phyloP scores from a whole-genome alignment of 2,113 vertebrate species.

The Charina bottae region DNA sequence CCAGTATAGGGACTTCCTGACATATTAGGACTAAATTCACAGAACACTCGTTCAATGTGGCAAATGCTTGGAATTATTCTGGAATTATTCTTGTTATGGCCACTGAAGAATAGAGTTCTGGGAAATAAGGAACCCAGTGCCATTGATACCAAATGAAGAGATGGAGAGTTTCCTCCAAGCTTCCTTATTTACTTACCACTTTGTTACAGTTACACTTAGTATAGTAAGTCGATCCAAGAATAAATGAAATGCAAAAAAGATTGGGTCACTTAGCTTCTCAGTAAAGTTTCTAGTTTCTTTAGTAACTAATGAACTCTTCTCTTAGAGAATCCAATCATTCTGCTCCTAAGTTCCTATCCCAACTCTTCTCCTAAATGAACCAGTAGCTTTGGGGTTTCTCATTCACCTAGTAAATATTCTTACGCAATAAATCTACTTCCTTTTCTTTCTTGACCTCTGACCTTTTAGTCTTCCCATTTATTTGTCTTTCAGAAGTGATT shows the following conservation, averaged over 20 bases:
- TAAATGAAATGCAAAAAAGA: not conserved
- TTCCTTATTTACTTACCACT: not conserved
- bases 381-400: not conserved
- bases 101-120: not conserved
- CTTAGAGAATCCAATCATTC: not conserved
- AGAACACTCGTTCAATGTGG: not conserved
- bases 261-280: not conserved
- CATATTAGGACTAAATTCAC: not conserved
- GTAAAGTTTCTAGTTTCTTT: not conserved
- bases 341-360: not conserved
- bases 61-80: not conserved
- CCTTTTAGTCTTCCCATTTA: not conserved
- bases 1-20: not conserved
- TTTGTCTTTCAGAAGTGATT: conserved; percentile 5
- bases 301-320: not conserved
- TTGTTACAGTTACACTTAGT: not conserved
- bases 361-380: not conserved
- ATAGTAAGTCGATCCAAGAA: not conserved
- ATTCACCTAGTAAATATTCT: not conserved
- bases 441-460: not conserved
- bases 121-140: not conserved
- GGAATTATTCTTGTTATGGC: not conserved
- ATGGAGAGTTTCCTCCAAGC: not conserved
- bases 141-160: not conserved
- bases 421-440: not conserved